Base-by-base conservation (phyloP, 53 echinoderm and acorn worm genomes). In the Temnopleurus reevesii region DNA sequence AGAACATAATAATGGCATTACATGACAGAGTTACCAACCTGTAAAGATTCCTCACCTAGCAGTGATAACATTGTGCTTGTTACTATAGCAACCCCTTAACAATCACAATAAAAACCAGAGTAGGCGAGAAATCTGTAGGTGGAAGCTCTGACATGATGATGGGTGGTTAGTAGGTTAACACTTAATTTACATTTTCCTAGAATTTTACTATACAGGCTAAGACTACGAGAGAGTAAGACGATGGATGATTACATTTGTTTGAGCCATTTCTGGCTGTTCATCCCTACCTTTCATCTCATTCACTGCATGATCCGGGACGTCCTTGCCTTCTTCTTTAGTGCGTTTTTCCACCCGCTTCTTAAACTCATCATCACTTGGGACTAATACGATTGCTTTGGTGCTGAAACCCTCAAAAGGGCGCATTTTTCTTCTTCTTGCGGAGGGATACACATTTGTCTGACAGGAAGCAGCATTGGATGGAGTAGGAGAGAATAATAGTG, bases 371-470 rank as follows among this genome's bases (percentile, higher is more conserved):
- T 97, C 98, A 71, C 93, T 91, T 45, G 98, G 98, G 81, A 97
- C 98, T 94, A 97, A 92, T 90, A 97, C 95, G 93, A 97, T 97
- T 86, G 98, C 98, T 96, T 97, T 97, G 91, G 95, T 77, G 92
- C 79, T 93, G 94, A 97, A 97, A 93, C 98, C 98, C 91, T 97
- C 98, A 93, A 97, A 97, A 76, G 98, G 95, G 91, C 98, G 98
- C 98, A 97, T 97, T 97, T 97, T 97, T 92, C 98, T 94, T 92
- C 98, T 93, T 91, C 95, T 92, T 84, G 95, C 95, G 46, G 98
- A 97, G 93, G 98, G 94, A 93, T 97, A 97, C 92, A 97, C 98
- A 97, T 97, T 97, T 92, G 98, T 97, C 98, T 97, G 95, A 95
- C 81, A 90, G n/a, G n/a, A n/a, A n/a, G 82, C 84, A 87, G 88